These are phyloP conservation scores for Drosophila phalerata DNA, from an alignment of 2,888 invertebrate species.

Conservation along the genomic window DNA sequence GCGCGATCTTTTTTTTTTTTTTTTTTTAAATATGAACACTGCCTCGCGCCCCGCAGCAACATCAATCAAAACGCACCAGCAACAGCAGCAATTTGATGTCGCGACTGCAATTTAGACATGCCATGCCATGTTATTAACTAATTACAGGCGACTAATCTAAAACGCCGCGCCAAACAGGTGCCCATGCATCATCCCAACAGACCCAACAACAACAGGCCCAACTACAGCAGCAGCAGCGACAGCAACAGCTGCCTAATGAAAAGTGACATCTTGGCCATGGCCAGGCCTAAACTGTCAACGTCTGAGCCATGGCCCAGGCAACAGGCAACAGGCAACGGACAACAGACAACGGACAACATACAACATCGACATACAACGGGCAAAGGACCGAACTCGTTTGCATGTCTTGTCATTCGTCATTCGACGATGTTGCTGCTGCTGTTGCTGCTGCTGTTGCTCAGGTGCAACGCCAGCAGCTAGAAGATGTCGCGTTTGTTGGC, in stretches of 20 bases:
- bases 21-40: constrained; percentile 7
- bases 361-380: constrained; percentile 4
- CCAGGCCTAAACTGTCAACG: constrained; percentile 75
- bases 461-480: constrained; percentile 81
- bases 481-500: constrained; percentile 77
- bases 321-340: too few relatives aligned
- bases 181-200: constrained; percentile 67
- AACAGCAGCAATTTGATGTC: constrained; percentile 66
- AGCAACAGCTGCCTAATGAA: constrained; percentile 78
- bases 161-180: constrained; percentile 72
- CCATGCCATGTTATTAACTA: constrained; percentile 85
- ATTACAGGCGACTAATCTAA: constrained; percentile 84
- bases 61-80: constrained; percentile 80
- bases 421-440: constrained; percentile 47
- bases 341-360: not conserved
- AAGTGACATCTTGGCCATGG: constrained; percentile 85
- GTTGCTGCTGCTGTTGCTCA: constrained; percentile 42
- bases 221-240: constrained; percentile 30
- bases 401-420: constrained; percentile 75
- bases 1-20: constrained; percentile 2
- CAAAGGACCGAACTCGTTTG: constrained; percentile 63
- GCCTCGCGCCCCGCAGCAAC: constrained; percentile 76
- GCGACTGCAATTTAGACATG: constrained; percentile 81
- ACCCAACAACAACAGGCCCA: constrained; percentile 33
- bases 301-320: constrained; percentile 46